A percentile compares a stretch with the other conserved stretches of the same genome.
Evolutionary conservation across 2,113 vertebrate genomes (phyloP).

Genomic region (Bambusicola thoracicus): DNA sequence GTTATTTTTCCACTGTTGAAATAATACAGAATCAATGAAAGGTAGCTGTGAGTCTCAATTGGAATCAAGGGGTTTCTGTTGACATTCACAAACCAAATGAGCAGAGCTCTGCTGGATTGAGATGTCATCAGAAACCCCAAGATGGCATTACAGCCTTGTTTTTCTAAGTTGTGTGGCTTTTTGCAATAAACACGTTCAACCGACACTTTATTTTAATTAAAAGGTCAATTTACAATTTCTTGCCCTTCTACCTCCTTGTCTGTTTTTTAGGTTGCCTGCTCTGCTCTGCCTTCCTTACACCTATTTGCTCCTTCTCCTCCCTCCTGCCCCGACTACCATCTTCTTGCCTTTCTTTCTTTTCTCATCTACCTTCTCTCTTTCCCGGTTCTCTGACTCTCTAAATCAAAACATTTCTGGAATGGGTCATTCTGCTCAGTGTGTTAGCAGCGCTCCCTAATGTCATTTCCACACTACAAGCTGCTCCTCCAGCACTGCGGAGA

Average conservation of each 20-base stretch:
- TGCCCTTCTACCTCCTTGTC: neutral
- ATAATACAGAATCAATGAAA: constrained; percentile 70
- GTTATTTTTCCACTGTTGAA: constrained; percentile 65
- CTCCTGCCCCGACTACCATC: neutral
- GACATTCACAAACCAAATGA: constrained; percentile 62
- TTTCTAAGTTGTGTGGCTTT: constrained; percentile 46
- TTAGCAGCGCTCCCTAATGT: neutral
- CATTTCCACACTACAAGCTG: neutral
- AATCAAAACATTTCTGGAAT: constrained; percentile 4
- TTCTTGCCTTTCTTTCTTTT: neutral
- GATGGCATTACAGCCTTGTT: constrained; percentile 74
- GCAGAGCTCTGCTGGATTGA: constrained; percentile 60
- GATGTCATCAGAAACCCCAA: constrained; percentile 73
- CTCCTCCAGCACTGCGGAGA: neutral
- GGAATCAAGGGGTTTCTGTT: constrained; percentile 47
- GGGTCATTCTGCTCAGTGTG: neutral
- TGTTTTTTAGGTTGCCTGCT: neutral
- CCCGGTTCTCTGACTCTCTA: neutral
- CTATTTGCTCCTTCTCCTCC: neutral
- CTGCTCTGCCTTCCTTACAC: neutral
- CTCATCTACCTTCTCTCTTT: neutral
- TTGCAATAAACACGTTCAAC: constrained; percentile 7
- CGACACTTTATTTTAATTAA: neutral
- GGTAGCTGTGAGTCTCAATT: constrained; percentile 24
- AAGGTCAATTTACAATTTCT: neutral